These are phyloP conservation scores for Pachyuromys duprasi DNA, from an alignment of 2,797 vertebrate genomes.

Conservation along the genomic window DNA sequence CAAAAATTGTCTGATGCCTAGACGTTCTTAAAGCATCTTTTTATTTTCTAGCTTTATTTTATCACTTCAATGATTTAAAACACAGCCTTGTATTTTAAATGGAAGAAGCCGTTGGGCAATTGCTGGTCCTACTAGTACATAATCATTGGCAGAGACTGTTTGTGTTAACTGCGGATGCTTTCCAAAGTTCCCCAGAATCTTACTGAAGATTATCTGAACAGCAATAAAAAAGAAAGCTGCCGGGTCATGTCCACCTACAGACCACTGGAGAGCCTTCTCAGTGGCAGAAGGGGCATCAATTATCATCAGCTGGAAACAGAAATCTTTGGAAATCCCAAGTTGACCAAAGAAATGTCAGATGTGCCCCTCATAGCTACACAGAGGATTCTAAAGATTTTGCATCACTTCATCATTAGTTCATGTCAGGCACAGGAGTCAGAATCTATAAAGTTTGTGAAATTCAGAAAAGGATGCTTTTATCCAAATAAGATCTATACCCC, in stretches of 20 bases:
- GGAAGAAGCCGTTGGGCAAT: not conserved
- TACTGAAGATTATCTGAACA: conserved; percentile 21
- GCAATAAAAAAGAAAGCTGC: conserved; percentile 19
- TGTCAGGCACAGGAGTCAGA: not conserved
- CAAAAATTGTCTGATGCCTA: conserved; percentile 30
- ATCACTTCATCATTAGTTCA: conserved; percentile 16
- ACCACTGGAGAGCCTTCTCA: not conserved
- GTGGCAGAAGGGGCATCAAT: not conserved
- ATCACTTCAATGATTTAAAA: conserved; percentile 9
- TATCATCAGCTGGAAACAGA: not conserved
- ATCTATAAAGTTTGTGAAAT: conserved; percentile 9
- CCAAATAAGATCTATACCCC: not conserved
- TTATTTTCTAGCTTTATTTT: conserved; percentile 34
- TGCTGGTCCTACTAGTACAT: not conserved
- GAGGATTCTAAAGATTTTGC: not conserved
- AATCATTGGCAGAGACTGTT: not conserved
- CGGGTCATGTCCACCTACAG: not conserved
- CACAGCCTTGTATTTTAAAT: conserved; percentile 9
- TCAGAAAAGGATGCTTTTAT: conserved; percentile 2
- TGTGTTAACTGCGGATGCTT: not conserved
- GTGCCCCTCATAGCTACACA: not conserved
- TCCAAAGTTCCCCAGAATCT: not conserved
- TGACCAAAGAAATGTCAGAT: not conserved
- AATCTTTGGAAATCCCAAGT: not conserved
- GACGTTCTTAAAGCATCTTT: not conserved